Base-by-base conservation (phyloP, 2,113 vertebrate species). In the Pachypanchax playfairii region DNA sequence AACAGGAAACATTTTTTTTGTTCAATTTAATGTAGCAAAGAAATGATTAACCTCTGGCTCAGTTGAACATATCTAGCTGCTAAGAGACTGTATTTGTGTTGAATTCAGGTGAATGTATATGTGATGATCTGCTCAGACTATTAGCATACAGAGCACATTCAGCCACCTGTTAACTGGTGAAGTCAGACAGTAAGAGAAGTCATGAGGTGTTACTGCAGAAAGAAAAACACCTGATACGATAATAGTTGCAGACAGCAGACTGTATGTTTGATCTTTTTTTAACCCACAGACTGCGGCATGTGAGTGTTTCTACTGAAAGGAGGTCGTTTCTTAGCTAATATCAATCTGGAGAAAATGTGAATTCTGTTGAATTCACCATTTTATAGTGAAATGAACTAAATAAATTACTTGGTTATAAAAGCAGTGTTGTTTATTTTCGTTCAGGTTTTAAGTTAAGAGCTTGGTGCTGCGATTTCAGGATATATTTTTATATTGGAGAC, bases 201-300 rank as follows among this genome's bases (percentile, higher is more conserved):
- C 13, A 20, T 52, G 33, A 42, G 35, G 44, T n/a, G n/a, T n/a
- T n/a, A n/a, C n/a, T n/a, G n/a, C n/a, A n/a, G n/a, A n/a, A n/a
- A n/a, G n/a, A n/a, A n/a, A n/a, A 55, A 2, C 49, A 54, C 62
- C 50, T 46, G 70, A 60, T 39, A 29, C n/a, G 47, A 22, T 1
- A 31, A 20, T 38, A 1, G 4, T 0, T 25, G 60, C 11, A 31
- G 22, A 42, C 25, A 42, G 39, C 35, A 6, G 8, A 18, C 55
- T 35, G 44, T 31, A 15, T 26, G 42, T 52, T 10, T 22, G 36
- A 26, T 4, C 21, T 39, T 54, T n/a, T 70, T 66, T 8, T 29
- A 59, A 15, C 54, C 29, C 20, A 13, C 10, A 36, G 15, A n/a
- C 5, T 43, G 46, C 41, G 11, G 21, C 3, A 2, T 50, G n/a